Evolutionary conservation across 2,113 vertebrate species (phyloP).

Genomic region (Aptenodytes forsteri): DNA sequence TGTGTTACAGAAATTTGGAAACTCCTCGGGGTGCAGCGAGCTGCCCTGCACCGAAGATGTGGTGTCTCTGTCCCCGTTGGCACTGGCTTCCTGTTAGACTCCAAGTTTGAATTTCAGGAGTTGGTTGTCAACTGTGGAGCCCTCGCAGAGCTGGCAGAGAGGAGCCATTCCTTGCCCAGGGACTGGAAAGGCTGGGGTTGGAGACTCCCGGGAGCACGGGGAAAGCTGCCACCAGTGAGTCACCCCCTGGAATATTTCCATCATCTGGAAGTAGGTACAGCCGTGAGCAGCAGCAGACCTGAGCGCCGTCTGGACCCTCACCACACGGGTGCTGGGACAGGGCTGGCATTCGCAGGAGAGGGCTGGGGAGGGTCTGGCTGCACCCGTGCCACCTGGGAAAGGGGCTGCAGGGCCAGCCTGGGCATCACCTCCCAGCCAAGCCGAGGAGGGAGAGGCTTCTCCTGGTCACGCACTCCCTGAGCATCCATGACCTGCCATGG

Average conservation of each 20-base stretch:
- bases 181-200: not conserved
- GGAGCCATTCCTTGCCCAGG: not conserved
- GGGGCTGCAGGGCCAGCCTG: not conserved
- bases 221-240: not conserved
- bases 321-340: accelerated
- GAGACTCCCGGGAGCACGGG: not conserved
- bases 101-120: not conserved
- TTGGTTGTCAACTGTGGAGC: not conserved
- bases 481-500: not conserved
- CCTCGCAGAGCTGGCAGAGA: not conserved
- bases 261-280: not conserved
- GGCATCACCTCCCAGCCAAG: not conserved
- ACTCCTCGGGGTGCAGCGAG: not conserved
- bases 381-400: not conserved
- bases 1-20: not conserved
- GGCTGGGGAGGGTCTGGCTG: not conserved
- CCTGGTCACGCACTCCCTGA: accelerated
- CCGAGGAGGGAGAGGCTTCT: not conserved
- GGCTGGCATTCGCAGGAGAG: not conserved
- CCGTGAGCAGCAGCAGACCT: not conserved
- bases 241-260: not conserved
- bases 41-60: accelerated
- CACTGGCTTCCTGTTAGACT: not conserved
- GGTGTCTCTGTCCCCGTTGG: not conserved
- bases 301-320: accelerated